Percentiles rank a stretch among this genome's conserved stretches.
Evolutionary conservation across 2,113 vertebrate species (phyloP).

Genomic region (Gadus chalcogrammus): DNA sequence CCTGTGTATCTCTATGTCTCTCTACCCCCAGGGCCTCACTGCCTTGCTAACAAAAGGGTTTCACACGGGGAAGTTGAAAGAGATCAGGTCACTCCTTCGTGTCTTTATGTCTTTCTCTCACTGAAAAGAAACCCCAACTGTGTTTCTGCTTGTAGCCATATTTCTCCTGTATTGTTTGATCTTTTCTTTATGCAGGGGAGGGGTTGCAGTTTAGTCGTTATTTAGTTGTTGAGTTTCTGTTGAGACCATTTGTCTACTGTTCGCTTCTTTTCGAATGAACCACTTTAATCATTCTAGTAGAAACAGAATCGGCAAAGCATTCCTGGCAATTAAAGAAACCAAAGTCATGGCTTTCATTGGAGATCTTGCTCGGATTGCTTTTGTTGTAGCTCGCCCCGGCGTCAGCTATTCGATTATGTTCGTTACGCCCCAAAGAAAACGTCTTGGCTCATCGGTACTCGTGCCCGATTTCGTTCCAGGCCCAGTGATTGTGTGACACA

Average conservation of each 20-base stretch:
- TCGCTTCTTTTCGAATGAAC: too few relatives aligned
- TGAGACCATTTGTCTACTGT: too few relatives aligned
- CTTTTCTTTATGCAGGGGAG: too few relatives aligned
- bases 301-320: too few relatives aligned
- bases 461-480: not conserved
- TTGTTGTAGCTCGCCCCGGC: slow-evolving; percentile 6
- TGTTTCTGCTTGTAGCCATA: too few relatives aligned
- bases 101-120: not conserved
- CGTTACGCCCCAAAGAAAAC: slow-evolving; percentile 1
- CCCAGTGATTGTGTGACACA: not conserved
- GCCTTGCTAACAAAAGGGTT: not conserved
- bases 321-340: too few relatives aligned
- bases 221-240: too few relatives aligned
- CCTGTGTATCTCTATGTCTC: not conserved
- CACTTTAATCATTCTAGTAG: too few relatives aligned
- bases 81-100: not conserved
- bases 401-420: slow-evolving; percentile 8
- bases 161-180: too few relatives aligned
- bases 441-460: not conserved
- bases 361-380: slow-evolving; percentile 4
- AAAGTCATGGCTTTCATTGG: not conserved
- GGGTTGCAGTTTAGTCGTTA: too few relatives aligned
- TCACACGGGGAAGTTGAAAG: not conserved
- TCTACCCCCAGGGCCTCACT: not conserved
- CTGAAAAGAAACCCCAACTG: too few relatives aligned